These are phyloP conservation scores for Pseudorhombus dupliciocellatus DNA, from an alignment of 2,113 vertebrate genomes.

Conservation along the genomic window DNA sequence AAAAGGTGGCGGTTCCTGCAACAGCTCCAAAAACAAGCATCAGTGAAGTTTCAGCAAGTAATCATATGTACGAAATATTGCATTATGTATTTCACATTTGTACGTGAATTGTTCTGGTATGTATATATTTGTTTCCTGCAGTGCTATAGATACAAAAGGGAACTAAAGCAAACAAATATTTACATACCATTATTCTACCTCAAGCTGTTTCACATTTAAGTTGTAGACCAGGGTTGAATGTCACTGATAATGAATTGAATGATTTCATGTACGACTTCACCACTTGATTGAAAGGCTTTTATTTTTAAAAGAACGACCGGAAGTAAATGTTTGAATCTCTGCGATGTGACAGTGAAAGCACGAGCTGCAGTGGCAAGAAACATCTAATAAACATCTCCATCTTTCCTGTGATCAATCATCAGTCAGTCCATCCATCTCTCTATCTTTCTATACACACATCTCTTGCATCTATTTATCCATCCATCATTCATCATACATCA, in stretches of 20 bases:
- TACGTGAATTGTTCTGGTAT: too few relatives aligned
- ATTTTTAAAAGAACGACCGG: conserved; percentile 18
- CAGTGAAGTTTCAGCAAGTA: too few relatives aligned
- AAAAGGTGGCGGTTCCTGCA: background rate
- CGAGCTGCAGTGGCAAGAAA: conserved; percentile 24
- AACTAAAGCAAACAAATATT: too few relatives aligned
- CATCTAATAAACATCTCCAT: background rate
- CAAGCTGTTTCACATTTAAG: background rate
- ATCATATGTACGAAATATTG: too few relatives aligned
- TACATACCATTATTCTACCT: too few relatives aligned
- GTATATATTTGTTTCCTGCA: too few relatives aligned
- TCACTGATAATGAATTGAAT: background rate
- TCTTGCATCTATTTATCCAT: background rate
- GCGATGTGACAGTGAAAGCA: conserved; percentile 17
- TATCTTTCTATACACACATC: too few relatives aligned
- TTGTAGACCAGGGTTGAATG: background rate
- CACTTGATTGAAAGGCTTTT: conserved; percentile 2
- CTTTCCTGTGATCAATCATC: background rate
- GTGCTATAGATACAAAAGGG: too few relatives aligned
- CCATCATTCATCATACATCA: background rate
- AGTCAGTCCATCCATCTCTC: background rate
- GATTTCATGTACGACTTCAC: background rate
- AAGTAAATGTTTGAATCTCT: conserved; percentile 8
- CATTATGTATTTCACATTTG: too few relatives aligned
- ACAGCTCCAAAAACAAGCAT: too few relatives aligned